These are phyloP conservation scores for Periparus ater DNA, from an alignment of 2,797 vertebrate genomes.

Conservation along the genomic window DNA sequence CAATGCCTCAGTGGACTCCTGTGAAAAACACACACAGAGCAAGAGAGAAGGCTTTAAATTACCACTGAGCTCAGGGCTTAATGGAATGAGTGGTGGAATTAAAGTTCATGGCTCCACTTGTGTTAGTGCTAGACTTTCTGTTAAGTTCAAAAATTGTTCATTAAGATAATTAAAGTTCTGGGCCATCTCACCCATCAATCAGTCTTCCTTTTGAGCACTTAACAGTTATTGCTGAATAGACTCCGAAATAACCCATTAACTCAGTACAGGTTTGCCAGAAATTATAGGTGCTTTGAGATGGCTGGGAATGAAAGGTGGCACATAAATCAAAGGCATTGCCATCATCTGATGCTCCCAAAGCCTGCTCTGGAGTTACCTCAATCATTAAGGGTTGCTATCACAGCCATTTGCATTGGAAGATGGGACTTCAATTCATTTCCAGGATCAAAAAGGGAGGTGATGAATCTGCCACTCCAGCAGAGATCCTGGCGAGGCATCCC, in stretches of 20 bases:
- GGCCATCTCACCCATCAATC: constrained; percentile 47
- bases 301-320: constrained; percentile 19
- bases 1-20: not conserved
- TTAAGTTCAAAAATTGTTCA: constrained; percentile 35
- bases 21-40: not conserved
- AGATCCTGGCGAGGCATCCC: not conserved
- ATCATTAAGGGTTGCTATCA: not conserved
- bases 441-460: constrained; percentile 30
- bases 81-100: not conserved
- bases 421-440: not conserved
- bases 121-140: not conserved
- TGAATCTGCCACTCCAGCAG: not conserved
- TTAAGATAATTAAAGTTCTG: constrained; percentile 49
- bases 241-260: constrained; percentile 40
- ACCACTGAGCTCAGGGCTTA: not conserved
- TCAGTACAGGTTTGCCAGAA: constrained; percentile 27
- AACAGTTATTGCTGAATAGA: constrained; percentile 50
- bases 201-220: constrained; percentile 40
- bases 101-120: constrained; percentile 2
- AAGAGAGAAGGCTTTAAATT: not conserved
- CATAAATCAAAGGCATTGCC: constrained; percentile 50
- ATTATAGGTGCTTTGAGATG: constrained; percentile 59
- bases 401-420: constrained; percentile 19
- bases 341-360: constrained; percentile 9
- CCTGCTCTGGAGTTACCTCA: constrained; percentile 31